phyloP scores from a whole-genome alignment of 2,888 invertebrate genomes.

The Gari tellinella region DNA sequence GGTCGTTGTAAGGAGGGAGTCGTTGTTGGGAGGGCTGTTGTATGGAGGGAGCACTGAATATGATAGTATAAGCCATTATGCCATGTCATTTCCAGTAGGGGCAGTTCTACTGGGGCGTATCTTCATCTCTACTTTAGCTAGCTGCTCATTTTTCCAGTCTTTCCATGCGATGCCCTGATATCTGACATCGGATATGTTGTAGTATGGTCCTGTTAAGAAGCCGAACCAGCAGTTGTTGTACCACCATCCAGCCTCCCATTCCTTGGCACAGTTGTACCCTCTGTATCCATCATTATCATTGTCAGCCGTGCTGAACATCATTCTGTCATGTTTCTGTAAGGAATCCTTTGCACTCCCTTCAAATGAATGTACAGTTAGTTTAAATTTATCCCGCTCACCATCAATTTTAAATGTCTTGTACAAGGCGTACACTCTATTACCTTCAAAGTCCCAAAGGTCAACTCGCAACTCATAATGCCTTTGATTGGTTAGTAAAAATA shows the following conservation, averaged over 20 bases:
- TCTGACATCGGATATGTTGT: constrained; percentile 84
- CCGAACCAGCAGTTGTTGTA: constrained; percentile 97
- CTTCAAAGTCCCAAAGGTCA: constrained; percentile 82
- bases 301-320: constrained; percentile 96
- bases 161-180: constrained; percentile 83
- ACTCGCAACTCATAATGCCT: constrained; percentile 78
- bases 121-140: constrained; percentile 83
- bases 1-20: too few species aligned
- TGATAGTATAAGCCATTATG: too few species aligned
- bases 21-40: too few species aligned
- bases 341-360: constrained; percentile 94
- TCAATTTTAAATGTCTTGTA: constrained; percentile 80
- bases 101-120: constrained; percentile 77
- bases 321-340: constrained; percentile 93
- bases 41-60: too few species aligned
- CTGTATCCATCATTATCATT: constrained; percentile 93
- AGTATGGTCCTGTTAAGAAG: constrained; percentile 95
- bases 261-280: constrained; percentile 93
- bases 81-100: constrained; percentile 1
- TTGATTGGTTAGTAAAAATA: constrained; percentile 82
- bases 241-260: constrained; percentile 99
- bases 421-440: constrained; percentile 79
- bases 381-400: constrained; percentile 81
- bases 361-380: constrained; percentile 75
- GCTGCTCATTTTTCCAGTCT: constrained; percentile 83